Evolutionary conservation across 1,140 invertebrate genomes (phyloP).

Genomic region (Holcopasites calliopsidis): DNA sequence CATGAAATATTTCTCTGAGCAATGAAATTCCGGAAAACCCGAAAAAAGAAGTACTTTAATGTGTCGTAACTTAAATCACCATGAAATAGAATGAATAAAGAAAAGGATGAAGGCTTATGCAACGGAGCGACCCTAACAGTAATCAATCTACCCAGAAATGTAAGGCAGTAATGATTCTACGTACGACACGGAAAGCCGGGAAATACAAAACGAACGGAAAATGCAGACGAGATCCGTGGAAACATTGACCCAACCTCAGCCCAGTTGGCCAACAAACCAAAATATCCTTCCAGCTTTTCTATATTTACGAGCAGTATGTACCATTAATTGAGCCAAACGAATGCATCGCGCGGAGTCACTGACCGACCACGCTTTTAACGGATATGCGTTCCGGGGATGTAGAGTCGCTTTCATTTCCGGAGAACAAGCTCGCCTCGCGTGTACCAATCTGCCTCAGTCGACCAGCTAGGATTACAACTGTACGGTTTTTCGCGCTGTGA

Average conservation of each 20-base stretch:
- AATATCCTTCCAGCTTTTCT: slow-evolving; percentile 32
- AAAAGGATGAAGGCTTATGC: too few relatives aligned
- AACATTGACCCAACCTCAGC: slow-evolving; percentile 39
- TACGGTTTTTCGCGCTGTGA: background rate
- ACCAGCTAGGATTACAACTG: background rate
- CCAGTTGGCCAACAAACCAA: slow-evolving; percentile 12
- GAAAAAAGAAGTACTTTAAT: too few relatives aligned
- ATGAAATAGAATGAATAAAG: too few relatives aligned
- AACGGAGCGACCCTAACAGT: too few relatives aligned
- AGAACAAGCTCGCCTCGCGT: background rate
- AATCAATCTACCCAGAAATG: background rate
- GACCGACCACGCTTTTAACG: slow-evolving; percentile 42
- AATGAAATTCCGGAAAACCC: too few relatives aligned
- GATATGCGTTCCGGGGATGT: background rate
- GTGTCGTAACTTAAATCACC: too few relatives aligned
- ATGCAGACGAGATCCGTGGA: slow-evolving; percentile 11
- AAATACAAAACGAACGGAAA: background rate
- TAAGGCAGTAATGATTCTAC: background rate
- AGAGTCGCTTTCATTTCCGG: slow-evolving; percentile 24
- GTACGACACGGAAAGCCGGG: background rate
- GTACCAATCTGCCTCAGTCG: background rate
- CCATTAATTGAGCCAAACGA: slow-evolving; percentile 45
- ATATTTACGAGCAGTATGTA: slow-evolving; percentile 30
- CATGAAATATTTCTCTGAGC: too few relatives aligned
- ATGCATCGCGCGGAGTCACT: slow-evolving; percentile 17